Conservation (phyloP, 2,797 vertebrate genomes). For the Clarias laeviceps region DNA sequence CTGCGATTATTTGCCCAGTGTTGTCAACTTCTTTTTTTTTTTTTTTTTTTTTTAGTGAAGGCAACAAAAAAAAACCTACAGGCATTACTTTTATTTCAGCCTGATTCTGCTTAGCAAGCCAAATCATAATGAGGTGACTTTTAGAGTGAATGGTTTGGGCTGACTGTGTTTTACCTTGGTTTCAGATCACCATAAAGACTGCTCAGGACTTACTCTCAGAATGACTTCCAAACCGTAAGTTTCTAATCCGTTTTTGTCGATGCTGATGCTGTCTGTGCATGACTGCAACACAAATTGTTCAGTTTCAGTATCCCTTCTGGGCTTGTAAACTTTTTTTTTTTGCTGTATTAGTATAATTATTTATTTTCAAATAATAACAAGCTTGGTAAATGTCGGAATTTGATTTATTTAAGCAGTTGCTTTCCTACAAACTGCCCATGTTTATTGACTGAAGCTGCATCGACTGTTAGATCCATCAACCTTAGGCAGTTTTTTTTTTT, state of each 20-base stretch:
- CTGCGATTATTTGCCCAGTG: background rate
- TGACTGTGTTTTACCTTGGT: conserved; percentile 40
- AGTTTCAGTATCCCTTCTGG: background rate
- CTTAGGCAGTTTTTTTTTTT: background rate
- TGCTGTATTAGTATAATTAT: background rate
- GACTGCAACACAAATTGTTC: background rate
- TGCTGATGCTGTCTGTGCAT: background rate
- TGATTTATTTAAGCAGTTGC: conserved; percentile 16
- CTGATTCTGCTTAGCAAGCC: background rate
- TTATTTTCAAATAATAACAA: conserved; percentile 25
- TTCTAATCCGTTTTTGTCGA: conserved; percentile 6
- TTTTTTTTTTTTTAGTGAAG: background rate
- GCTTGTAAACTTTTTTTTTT: background rate
- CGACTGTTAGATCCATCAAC: conserved; percentile 13
- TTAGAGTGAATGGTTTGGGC: background rate
- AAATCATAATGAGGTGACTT: background rate
- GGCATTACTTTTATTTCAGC: background rate
- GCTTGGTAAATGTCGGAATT: background rate
- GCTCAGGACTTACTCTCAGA: conserved; percentile 88
- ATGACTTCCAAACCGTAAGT: conserved; percentile 91
- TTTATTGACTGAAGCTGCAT: conserved; percentile 24
- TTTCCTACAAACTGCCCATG: conserved; percentile 23
- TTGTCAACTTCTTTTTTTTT: background rate
- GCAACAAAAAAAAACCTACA: background rate
- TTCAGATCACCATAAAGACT: conserved; percentile 93